A percentile compares a stretch with the other conserved stretches of the same genome.
Evolutionary conservation across 2,797 vertebrate species (phyloP).

Genomic region (Lagorchestes hirsutus): DNA sequence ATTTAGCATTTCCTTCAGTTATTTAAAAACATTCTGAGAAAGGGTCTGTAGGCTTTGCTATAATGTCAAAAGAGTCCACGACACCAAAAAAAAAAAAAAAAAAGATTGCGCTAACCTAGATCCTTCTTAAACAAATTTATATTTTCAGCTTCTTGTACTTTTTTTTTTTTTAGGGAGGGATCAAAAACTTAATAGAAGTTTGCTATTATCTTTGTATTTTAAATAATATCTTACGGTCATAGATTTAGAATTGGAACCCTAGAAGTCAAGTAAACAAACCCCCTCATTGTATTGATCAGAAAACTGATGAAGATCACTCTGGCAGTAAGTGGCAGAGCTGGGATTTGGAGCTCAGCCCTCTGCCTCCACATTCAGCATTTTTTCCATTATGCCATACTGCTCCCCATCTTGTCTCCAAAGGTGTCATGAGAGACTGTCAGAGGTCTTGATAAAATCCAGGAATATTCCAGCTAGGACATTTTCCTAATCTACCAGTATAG

Average conservation of each 20-base stretch:
- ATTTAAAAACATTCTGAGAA: constrained; percentile 2
- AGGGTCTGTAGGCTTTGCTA: background rate
- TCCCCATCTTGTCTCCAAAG: background rate
- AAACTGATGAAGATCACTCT: background rate
- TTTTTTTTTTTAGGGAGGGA: background rate
- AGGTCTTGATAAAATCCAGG: background rate
- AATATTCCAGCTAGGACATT: background rate
- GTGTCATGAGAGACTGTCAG: background rate
- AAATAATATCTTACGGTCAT: background rate
- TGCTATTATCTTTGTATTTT: background rate
- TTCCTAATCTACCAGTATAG: background rate
- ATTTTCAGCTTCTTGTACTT: background rate
- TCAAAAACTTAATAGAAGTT: background rate
- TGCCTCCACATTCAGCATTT: background rate
- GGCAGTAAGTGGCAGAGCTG: background rate
- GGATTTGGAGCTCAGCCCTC: background rate
- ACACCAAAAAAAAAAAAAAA: background rate
- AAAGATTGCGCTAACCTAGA: background rate
- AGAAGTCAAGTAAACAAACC: background rate
- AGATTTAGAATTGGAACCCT: background rate
- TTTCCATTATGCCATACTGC: background rate
- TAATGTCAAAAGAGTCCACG: background rate
- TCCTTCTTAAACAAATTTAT: background rate
- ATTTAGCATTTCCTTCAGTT: background rate
- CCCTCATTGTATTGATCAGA: background rate